These are phyloP conservation scores for Lepus americanus DNA, from an alignment of 2,113 vertebrate genomes.

Conservation along the genomic window DNA sequence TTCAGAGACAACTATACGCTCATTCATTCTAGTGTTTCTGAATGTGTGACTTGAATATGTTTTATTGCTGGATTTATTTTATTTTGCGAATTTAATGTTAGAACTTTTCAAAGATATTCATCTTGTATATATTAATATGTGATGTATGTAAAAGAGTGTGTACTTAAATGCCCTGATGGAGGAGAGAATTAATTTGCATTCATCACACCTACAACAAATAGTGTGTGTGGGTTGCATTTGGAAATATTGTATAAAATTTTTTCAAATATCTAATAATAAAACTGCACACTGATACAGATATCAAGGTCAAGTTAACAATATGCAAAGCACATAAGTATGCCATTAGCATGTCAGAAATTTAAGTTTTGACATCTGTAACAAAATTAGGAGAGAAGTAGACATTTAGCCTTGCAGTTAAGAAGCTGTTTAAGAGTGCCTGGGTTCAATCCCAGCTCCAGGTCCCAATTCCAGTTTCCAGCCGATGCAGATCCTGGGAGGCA, in stretches of 20 bases:
- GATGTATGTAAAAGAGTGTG: constrained; percentile 36
- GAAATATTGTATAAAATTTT: constrained; percentile 21
- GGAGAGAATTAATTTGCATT: constrained; percentile 39
- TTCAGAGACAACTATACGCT: neutral
- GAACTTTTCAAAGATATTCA: constrained; percentile 56
- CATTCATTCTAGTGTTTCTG: constrained; percentile 20
- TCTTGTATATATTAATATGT: constrained; percentile 36
- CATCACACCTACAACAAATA: constrained; percentile 40
- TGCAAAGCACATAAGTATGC: neutral
- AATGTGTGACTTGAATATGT: constrained; percentile 31
- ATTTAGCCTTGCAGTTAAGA: too few species aligned
- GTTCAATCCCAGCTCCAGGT: too few species aligned
- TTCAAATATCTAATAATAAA: constrained; percentile 50
- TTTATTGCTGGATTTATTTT: constrained; percentile 45
- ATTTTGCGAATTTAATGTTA: constrained; percentile 31
- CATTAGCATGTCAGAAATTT: neutral
- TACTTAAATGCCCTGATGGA: neutral
- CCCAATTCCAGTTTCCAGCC: too few species aligned
- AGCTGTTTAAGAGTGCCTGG: too few species aligned
- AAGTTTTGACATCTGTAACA: neutral
- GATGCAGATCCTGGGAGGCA: too few species aligned
- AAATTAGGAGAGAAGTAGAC: too few species aligned
- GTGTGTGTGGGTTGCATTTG: neutral
- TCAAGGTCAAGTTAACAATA: constrained; percentile 12
- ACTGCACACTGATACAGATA: neutral